These are phyloP conservation scores for Sinonovacula constricta DNA, from an alignment of 1,140 invertebrate species.

Conservation along the genomic window DNA sequence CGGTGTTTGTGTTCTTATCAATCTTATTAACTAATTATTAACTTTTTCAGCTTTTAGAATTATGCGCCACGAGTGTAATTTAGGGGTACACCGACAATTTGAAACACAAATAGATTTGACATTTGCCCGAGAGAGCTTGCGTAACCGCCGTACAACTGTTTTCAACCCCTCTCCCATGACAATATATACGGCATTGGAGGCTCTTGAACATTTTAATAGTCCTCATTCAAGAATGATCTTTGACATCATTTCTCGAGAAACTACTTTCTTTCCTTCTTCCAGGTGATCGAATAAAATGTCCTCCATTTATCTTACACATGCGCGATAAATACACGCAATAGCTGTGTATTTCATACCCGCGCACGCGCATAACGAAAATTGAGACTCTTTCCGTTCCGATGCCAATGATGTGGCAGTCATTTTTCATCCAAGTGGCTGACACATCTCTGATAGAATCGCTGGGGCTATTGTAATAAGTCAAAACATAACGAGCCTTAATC, in stretches of 20 bases:
- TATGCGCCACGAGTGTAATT: too few relatives aligned
- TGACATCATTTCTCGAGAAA: neutral
- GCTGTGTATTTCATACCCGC: constrained; percentile 20
- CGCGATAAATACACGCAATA: constrained; percentile 18
- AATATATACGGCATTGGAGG: neutral
- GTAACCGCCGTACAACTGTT: neutral
- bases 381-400: constrained; percentile 34
- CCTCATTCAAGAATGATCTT: neutral
- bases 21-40: too few relatives aligned
- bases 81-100: too few relatives aligned
- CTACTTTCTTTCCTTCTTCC: neutral
- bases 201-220: neutral
- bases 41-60: too few relatives aligned
- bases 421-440: constrained; percentile 43
- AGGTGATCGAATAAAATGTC: constrained; percentile 35
- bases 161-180: neutral
- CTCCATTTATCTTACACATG: constrained; percentile 33
- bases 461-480: constrained; percentile 49
- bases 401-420: constrained; percentile 29
- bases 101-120: too few relatives aligned
- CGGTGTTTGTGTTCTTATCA: too few relatives aligned
- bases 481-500: constrained; percentile 38
- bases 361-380: constrained; percentile 45
- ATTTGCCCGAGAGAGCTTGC: neutral
- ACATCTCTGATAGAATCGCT: constrained; percentile 28